Base-by-base conservation (phyloP, 2,113 vertebrate species). In the Peromyscus leucopus region DNA sequence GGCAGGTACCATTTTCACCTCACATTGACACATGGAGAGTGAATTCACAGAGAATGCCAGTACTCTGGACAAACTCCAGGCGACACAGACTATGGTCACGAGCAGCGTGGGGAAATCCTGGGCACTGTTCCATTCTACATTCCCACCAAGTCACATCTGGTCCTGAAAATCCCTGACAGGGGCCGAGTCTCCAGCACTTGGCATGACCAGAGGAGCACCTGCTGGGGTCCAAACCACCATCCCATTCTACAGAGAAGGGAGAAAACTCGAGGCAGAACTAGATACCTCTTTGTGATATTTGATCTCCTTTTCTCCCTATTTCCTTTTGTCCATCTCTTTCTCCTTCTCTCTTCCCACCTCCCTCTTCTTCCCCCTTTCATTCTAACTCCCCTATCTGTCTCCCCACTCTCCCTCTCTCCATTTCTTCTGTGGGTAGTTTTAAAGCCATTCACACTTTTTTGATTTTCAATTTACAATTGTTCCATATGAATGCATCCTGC, bases 401-500 rank as follows among this genome's bases (percentile, higher is more conserved):
- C 31, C 31, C 15, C 46, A 46, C 28, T 33, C 4, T 28, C 19
- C 61, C 69, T 61, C 69, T 33, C 65, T 69, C 48, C 42, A 26
- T 84, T 72, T 24, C 59, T 67, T 63, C 78, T 71, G 3, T 24
- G 22, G 39, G 31, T 48, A 42, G 59, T 36, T 94, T 95, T 86
- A 75, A 91, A 94, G 71, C 51, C 46, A 89, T 59, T 91, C 55
- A 36, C 4, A 61, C 84, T 42, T 67, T 79, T 97, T 61, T 80
- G 31, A 22, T 76, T 65, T 90, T 57, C 7, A 16, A 24, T 75
- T 85, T 67, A 76, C 15, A 76, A 9, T 0, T 8, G 48, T 22
- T 69, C 7, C 21, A 65, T 22, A 48, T 33, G 48, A 75, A 80
- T 39, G 10, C 9, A 46, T 33, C 78, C 42, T 57, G 19, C 31